Percentiles rank a stretch among this genome's conserved stretches.
Conservation (phyloP, 2,113 vertebrate genomes). For the Leptobrachium leishanense region DNA sequence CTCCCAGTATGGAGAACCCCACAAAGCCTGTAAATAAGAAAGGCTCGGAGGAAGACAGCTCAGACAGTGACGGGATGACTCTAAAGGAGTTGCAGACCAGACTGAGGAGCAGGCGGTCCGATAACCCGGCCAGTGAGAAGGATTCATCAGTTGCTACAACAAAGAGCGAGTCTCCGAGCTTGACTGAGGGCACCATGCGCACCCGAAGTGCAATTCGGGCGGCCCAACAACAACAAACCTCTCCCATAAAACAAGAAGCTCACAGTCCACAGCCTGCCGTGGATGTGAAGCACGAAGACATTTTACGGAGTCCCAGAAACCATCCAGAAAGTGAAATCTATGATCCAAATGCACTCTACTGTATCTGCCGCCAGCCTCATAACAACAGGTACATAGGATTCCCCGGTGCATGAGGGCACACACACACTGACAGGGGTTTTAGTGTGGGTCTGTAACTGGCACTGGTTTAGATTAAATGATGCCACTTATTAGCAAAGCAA, state of each 20-base stretch:
- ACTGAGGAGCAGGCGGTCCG: constrained; percentile 56
- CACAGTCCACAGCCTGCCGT: constrained; percentile 47
- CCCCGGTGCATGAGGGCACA: too few species aligned
- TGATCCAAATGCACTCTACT: constrained; percentile 77
- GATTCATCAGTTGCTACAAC: constrained; percentile 38
- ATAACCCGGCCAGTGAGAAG: constrained; percentile 46
- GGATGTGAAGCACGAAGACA: constrained; percentile 50
- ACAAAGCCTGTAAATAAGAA: constrained; percentile 31
- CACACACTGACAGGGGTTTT: too few species aligned
- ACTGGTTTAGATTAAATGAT: too few species aligned
- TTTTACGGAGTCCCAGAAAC: constrained; percentile 46
- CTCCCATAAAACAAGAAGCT: constrained; percentile 56
- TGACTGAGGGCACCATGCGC: constrained; percentile 56
- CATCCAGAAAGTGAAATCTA: constrained; percentile 73
- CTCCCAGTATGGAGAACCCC: constrained; percentile 51
- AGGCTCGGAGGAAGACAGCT: constrained; percentile 66
- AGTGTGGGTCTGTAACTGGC: too few species aligned
- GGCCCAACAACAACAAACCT: constrained; percentile 59
- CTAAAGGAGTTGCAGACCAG: constrained; percentile 71
- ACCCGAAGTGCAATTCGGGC: constrained; percentile 60
- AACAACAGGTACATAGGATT: constrained; percentile 85
- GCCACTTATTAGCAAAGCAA: too few species aligned
- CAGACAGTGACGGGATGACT: constrained; percentile 78
- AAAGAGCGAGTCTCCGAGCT: constrained; percentile 40
- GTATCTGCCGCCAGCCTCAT: constrained; percentile 85